A percentile compares a stretch with the other conserved stretches of the same genome.
phyloP scores from a whole-genome alignment of 2,113 vertebrate species.

The Pteruthius melanotis region DNA sequence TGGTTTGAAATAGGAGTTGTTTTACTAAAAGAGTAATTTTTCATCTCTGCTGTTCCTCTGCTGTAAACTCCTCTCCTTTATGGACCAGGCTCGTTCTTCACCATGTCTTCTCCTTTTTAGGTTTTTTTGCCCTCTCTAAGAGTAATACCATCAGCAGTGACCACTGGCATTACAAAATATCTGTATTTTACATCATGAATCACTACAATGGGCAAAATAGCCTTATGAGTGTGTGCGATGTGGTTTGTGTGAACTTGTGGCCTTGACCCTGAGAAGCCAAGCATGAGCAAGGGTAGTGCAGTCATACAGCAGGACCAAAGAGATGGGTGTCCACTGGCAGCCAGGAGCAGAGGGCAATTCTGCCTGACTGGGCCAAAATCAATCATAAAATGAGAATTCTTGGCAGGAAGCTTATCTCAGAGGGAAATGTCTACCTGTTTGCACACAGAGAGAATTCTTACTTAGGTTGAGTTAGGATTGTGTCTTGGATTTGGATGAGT shows the following conservation, averaged over 20 bases:
- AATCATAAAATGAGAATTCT: not conserved
- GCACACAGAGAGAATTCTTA: not conserved
- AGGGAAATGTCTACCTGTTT: not conserved
- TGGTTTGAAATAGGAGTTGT: not conserved
- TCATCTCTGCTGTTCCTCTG: not conserved
- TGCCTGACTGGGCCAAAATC: not conserved
- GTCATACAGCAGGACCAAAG: not conserved
- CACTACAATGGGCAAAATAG: accelerated
- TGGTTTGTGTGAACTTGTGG: not conserved
- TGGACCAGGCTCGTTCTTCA: not conserved
- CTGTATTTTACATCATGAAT: not conserved
- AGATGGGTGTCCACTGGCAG: not conserved
- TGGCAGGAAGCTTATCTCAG: not conserved
- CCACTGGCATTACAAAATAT: not conserved
- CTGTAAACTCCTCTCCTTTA: not conserved
- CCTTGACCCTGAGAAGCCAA: not conserved
- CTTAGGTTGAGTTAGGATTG: not conserved
- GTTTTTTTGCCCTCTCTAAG: not conserved
- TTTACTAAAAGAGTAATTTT: not conserved
- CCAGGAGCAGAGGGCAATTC: not conserved
- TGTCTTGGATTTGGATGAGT: not conserved
- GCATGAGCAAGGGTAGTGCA: accelerated
- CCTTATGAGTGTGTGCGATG: accelerated
- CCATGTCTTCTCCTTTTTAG: not conserved
- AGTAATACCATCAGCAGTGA: not conserved